Conservation (phyloP, 2,888 invertebrate species). For the Platypus cylindrus region DNA sequence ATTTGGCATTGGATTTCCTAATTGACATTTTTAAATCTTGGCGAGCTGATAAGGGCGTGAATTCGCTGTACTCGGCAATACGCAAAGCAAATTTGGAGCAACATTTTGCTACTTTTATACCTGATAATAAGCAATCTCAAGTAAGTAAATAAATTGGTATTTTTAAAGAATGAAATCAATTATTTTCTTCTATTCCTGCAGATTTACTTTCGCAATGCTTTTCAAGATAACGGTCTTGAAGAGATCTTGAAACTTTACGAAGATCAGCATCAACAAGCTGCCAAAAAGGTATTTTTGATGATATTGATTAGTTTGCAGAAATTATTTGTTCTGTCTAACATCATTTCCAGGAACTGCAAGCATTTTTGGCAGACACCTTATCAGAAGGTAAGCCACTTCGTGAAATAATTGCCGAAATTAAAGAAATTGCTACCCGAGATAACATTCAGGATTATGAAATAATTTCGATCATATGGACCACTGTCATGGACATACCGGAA, state of each 20-base stretch:
- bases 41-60: slow-evolving; percentile 80
- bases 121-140: slow-evolving; percentile 84
- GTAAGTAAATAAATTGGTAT: slow-evolving; percentile 33
- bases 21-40: slow-evolving; percentile 85
- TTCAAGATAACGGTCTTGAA: slow-evolving; percentile 36
- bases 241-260: slow-evolving; percentile 58
- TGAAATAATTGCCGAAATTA: slow-evolving; percentile 74
- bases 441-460: slow-evolving; percentile 82
- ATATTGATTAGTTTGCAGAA: too few relatives aligned
- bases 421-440: slow-evolving; percentile 73
- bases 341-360: slow-evolving; percentile 49
- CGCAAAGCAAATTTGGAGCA: slow-evolving; percentile 67
- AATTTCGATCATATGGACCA: slow-evolving; percentile 61
- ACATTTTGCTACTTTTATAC: slow-evolving; percentile 86
- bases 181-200: slow-evolving; percentile 5
- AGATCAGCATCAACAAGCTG: slow-evolving; percentile 73
- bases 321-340: slow-evolving; percentile 1
- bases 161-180: not conserved
- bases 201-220: slow-evolving; percentile 26
- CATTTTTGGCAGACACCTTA: slow-evolving; percentile 68
- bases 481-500: slow-evolving; percentile 89
- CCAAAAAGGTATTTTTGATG: slow-evolving; percentile 42
- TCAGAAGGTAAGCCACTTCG: slow-evolving; percentile 75
- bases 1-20: slow-evolving; percentile 87
- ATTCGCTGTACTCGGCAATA: slow-evolving; percentile 72